Percentiles rank a stretch among this genome's conserved stretches.
phyloP scores from a whole-genome alignment of 1,140 invertebrate species.

The Hylaeus volcanicus region DNA sequence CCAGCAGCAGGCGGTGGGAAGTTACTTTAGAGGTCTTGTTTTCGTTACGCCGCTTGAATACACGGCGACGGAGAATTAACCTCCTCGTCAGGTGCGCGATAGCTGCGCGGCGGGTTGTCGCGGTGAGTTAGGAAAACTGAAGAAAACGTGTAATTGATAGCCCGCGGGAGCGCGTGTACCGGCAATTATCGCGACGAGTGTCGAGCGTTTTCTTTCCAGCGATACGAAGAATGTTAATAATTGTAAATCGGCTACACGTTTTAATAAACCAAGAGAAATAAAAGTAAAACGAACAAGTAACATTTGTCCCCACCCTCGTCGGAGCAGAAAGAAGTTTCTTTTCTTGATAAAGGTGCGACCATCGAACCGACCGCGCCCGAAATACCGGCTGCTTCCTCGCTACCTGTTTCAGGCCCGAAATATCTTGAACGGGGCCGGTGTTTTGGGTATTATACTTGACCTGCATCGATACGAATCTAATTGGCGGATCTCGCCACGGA shows the following conservation, averaged over 20 bases:
- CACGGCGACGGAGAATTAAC: conserved; percentile 9
- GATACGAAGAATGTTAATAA: too few species aligned
- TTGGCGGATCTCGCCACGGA: conserved; percentile 52
- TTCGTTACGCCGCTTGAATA: conserved; percentile 9
- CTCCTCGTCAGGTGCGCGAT: neutral
- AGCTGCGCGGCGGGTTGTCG: neutral
- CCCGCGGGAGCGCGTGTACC: neutral
- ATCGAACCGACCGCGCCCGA: neutral
- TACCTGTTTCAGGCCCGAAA: conserved; percentile 29
- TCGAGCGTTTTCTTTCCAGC: neutral
- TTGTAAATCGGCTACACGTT: too few species aligned
- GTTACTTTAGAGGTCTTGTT: conserved; percentile 8
- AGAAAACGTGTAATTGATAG: conserved; percentile 31
- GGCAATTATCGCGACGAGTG: conserved; percentile 4
- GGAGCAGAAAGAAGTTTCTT: neutral
- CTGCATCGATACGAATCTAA: conserved; percentile 60
- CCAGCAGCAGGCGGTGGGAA: neutral
- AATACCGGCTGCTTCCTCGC: conserved; percentile 16
- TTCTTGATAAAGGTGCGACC: neutral
- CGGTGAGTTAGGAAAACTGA: neutral
- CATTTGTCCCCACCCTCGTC: too few species aligned
- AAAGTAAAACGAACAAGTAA: too few species aligned
- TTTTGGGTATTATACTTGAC: conserved; percentile 49
- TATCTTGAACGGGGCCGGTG: conserved; percentile 23
- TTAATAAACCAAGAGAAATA: too few species aligned